These are phyloP conservation scores for Irena cyanogastra DNA, from an alignment of 2,113 vertebrate genomes.

Conservation along the genomic window DNA sequence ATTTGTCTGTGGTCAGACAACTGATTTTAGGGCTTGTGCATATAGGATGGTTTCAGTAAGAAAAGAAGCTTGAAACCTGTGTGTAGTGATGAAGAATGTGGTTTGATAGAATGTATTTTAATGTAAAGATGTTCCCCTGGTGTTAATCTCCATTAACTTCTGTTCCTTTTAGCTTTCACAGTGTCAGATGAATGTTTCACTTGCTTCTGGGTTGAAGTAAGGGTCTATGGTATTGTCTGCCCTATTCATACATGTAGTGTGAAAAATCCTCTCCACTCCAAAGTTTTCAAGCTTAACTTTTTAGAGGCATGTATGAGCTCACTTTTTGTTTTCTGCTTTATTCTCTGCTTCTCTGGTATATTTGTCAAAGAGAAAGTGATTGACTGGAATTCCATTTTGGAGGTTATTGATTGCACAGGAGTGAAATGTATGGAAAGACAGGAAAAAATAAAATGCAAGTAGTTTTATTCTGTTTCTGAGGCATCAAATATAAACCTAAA, in stretches of 20 bases:
- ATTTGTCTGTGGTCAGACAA: neutral
- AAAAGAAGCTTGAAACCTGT: neutral
- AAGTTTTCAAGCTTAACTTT: neutral
- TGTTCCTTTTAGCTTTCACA: neutral
- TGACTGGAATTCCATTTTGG: neutral
- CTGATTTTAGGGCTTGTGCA: neutral
- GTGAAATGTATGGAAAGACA: neutral
- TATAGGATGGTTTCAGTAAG: neutral
- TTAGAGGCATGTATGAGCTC: neutral
- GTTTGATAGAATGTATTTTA: neutral
- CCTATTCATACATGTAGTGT: neutral
- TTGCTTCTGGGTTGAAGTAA: neutral
- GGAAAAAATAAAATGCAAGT: neutral
- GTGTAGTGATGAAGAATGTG: neutral
- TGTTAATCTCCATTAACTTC: neutral
- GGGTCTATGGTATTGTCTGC: neutral
- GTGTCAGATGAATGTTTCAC: neutral
- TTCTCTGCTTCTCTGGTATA: neutral
- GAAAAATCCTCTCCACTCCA: neutral
- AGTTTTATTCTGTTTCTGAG: neutral
- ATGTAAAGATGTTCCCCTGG: neutral
- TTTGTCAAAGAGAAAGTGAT: neutral
- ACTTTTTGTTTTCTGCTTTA: neutral
- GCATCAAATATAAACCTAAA: neutral
- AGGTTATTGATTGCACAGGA: neutral